Conservation (phyloP, 2,888 invertebrate genomes). For the Cataglyphis altisquamis region DNA sequence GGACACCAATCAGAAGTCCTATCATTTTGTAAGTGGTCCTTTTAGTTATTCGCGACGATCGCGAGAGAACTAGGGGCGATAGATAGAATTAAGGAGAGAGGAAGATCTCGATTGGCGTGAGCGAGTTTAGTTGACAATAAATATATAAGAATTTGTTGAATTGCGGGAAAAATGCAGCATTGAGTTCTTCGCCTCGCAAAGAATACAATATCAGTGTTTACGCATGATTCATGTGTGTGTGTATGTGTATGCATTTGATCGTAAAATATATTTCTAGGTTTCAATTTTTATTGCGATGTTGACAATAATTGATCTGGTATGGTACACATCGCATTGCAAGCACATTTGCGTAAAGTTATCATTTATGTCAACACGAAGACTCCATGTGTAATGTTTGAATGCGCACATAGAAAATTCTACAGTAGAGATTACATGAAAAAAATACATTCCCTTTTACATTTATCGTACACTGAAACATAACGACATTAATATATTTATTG, state of each 20-base stretch:
- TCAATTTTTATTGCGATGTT: neutral
- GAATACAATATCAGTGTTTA: neutral
- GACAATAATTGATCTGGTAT: neutral
- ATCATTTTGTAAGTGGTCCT: conserved; percentile 88
- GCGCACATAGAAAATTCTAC: no score
- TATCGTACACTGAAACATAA: no score
- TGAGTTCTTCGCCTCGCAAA: neutral
- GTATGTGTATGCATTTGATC: neutral
- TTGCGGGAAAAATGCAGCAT: neutral
- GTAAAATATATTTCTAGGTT: no score
- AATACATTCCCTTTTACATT: no score
- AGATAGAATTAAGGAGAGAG: neutral
- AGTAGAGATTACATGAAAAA: no score
- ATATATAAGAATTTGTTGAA: neutral
- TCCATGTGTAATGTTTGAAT: neutral
- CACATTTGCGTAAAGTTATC: neutral
- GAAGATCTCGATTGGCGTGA: neutral
- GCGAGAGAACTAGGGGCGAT: neutral
- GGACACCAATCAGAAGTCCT: conserved; percentile 89
- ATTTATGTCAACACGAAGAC: neutral
- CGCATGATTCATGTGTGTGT: neutral
- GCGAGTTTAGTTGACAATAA: neutral
- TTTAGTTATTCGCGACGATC: neutral
- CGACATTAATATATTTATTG: no score
- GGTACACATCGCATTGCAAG: no score